A percentile compares a stretch with the other conserved stretches of the same genome.
Conservation (phyloP, 2,888 invertebrate species). For the Euspilapteryx auroguttella region DNA sequence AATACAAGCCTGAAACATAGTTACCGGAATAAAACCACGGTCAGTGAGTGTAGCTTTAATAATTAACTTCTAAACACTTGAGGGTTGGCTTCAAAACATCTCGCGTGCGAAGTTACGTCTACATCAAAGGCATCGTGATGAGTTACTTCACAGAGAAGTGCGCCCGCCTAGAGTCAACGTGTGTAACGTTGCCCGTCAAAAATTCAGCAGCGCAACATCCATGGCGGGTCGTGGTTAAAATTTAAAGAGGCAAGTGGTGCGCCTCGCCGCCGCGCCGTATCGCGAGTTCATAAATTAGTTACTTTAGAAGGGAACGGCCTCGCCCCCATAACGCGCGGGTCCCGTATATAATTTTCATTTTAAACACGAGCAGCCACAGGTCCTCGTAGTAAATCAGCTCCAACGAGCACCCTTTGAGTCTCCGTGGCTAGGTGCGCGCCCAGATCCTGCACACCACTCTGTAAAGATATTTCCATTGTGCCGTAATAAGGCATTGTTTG, state of each 20-base stretch:
- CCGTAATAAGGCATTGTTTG: slow-evolving; percentile 53
- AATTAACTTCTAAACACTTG: too few species aligned
- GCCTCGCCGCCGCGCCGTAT: slow-evolving; percentile 33
- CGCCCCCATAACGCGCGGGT: slow-evolving; percentile 25
- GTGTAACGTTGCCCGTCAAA: slow-evolving; percentile 22
- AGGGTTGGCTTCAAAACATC: too few species aligned
- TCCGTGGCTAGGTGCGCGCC: too few species aligned
- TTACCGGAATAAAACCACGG: too few species aligned
- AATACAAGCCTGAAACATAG: too few species aligned
- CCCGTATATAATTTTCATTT: slow-evolving; percentile 50
- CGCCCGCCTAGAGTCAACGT: slow-evolving; percentile 22
- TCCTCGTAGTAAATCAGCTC: slow-evolving; percentile 45
- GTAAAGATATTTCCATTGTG: slow-evolving; percentile 55
- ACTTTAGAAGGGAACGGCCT: slow-evolving; percentile 47
- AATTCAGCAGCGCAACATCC: slow-evolving; percentile 22
- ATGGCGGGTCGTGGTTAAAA: slow-evolving; percentile 36
- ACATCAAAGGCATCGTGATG: too few species aligned
- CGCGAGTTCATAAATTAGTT: slow-evolving; percentile 52
- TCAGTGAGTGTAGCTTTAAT: too few species aligned
- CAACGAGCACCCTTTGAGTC: slow-evolving; percentile 30
- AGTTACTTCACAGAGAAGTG: too few species aligned
- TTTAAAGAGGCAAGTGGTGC: slow-evolving; percentile 37
- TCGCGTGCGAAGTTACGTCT: too few species aligned
- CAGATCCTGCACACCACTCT: too few species aligned
- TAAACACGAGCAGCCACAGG: slow-evolving; percentile 46